Conservation (phyloP, 2,797 vertebrate species). For the Forpus xanthops region DNA sequence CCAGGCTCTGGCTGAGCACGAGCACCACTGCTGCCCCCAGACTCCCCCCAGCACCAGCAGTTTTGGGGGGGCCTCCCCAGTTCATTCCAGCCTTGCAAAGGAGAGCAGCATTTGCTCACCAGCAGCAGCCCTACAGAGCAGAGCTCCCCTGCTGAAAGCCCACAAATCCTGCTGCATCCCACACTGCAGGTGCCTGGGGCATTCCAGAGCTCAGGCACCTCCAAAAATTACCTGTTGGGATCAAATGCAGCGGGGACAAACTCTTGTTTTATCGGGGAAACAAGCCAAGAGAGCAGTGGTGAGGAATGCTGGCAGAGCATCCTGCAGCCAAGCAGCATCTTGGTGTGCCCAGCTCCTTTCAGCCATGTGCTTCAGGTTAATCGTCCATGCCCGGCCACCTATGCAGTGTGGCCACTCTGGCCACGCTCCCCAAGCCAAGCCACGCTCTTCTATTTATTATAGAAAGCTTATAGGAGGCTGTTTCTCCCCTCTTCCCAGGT, state of each 20-base stretch:
- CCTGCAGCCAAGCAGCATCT: not conserved
- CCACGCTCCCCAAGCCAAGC: not conserved
- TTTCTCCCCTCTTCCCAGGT: accelerated
- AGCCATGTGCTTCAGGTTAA: not conserved
- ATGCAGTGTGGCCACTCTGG: not conserved
- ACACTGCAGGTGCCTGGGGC: not conserved
- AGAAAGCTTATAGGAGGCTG: not conserved
- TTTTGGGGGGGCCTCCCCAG: not conserved
- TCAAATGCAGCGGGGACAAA: not conserved
- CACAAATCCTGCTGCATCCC: not conserved
- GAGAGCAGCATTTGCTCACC: accelerated
- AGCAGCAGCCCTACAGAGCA: not conserved
- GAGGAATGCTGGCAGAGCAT: not conserved
- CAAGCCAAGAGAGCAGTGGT: not conserved
- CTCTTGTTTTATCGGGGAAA: not conserved
- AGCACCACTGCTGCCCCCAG: not conserved
- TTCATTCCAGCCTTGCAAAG: accelerated
- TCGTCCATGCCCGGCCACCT: not conserved
- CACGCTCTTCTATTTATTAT: not conserved
- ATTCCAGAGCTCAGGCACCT: not conserved
- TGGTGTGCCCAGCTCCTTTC: not conserved
- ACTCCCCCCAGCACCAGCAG: accelerated
- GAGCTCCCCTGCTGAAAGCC: not conserved
- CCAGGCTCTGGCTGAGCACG: not conserved
- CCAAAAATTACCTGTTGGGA: not conserved